Conservation (phyloP, 2,797 vertebrate species). For the Thunnus albacares region DNA sequence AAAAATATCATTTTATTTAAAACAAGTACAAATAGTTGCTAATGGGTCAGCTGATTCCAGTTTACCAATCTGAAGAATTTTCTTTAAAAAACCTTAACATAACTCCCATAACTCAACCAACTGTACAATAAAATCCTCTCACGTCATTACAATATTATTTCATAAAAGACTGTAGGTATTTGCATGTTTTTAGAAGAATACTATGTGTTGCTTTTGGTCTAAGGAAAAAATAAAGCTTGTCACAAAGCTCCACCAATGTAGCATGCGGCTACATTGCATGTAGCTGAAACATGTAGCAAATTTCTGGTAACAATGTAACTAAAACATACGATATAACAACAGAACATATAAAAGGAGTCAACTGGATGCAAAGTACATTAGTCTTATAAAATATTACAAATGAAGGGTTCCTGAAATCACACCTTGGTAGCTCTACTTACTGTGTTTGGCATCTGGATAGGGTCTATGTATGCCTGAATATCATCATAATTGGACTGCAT, state of each 20-base stretch:
- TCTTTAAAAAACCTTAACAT: too few relatives aligned
- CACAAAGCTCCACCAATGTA: background rate
- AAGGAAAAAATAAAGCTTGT: background rate
- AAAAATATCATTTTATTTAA: background rate
- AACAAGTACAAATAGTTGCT: background rate
- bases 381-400: conserved; percentile 1
- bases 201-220: background rate
- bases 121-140: too few relatives aligned
- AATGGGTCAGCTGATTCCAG: background rate
- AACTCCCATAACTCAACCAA: background rate
- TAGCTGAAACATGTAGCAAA: background rate
- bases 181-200: background rate
- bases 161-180: background rate
- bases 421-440: conserved; percentile 81
- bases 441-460: conserved; percentile 95
- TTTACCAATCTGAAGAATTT: background rate
- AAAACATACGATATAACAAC: background rate
- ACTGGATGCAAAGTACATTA: conserved; percentile 17
- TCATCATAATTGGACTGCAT: conserved; percentile 92
- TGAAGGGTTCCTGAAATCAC: background rate
- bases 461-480: conserved; percentile 91
- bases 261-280: too few relatives aligned
- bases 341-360: background rate
- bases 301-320: background rate
- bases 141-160: background rate